Evolutionary conservation across 2,888 invertebrate genomes (phyloP).

Genomic region (Cephus nigrinus): DNA sequence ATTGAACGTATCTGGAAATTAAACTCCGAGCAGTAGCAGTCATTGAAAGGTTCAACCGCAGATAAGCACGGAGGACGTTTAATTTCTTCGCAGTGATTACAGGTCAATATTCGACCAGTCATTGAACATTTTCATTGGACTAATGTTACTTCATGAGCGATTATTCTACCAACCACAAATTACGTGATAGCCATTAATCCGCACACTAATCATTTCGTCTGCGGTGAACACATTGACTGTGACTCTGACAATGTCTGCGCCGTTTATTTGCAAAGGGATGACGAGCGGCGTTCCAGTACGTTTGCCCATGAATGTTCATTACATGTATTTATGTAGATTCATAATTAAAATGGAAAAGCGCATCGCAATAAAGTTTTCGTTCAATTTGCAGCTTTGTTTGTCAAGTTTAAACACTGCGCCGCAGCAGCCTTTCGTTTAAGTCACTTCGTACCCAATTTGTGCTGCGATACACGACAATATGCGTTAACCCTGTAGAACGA

Average conservation of each 20-base stretch:
- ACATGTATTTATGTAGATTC: not conserved
- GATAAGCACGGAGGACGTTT: not conserved
- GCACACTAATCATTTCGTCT: not conserved
- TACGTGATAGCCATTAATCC: not conserved
- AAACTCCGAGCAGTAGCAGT: not conserved
- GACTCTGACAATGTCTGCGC: not conserved
- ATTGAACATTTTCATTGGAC: not conserved
- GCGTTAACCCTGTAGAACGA: not conserved
- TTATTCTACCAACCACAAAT: not conserved
- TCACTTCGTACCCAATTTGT: not conserved
- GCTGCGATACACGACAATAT: not conserved
- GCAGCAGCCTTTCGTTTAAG: not conserved
- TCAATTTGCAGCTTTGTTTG: not conserved
- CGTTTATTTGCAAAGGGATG: not conserved
- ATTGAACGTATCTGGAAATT: not conserved
- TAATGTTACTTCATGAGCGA: not conserved
- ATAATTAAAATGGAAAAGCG: not conserved
- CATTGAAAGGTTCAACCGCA: no score
- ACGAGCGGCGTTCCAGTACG: not conserved
- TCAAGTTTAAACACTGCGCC: not conserved
- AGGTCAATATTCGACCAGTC: not conserved
- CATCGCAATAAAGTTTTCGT: not conserved
- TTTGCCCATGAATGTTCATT: not conserved
- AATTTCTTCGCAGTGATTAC: not conserved
- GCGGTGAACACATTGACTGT: not conserved